Base-by-base conservation (phyloP, 1,140 invertebrate genomes). In the Caenorhabditis latens region DNA sequence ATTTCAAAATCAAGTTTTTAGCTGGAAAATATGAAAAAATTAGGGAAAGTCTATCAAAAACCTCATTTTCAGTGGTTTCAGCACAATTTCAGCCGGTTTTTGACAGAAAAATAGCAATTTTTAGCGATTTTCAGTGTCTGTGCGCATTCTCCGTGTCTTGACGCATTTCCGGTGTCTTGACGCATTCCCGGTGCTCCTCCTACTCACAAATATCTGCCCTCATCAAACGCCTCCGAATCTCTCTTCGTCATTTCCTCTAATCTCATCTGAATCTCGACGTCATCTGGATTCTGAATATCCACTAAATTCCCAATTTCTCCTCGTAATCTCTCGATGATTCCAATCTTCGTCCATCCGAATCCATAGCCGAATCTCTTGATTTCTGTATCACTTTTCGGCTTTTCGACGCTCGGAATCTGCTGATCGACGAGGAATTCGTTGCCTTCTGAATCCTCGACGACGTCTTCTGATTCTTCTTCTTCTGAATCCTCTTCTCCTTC, bases 281-380 rank as follows among this genome's bases (percentile, higher is more conserved):
- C 40, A 58, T 87, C 86, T 14, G 86, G 86, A 19, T 87, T 61
- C 48, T 67, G 42, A 32, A 87, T 24, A 84, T 87, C 86, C 16
- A 87, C 61, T 40, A 87, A 5, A 7, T 79, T 57, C 14, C 83
- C 83, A 21, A 85, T 88, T 82, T 88, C 83, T n/a, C 24, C 83
- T 9, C 63, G 42, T 6, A 84, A 65, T 9, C 50, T 43, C 50
- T 87, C 83, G 4, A 88, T 32, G 19, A 88, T 84, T 48, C 83
- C 87, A 16, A 40, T 58, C 57, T 57, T 88, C 50, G 61, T 85
- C 87, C 87, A 88, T 24, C 67, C 87, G 46, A 88, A 88, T 21
- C 87, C 87, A 63, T 88, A 88, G 7, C 87, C 87, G 48, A 46
- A 85, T 16, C 48, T 21, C 19, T 67, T 40, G 9, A 58, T 50